phyloP scores from a whole-genome alignment of 2,888 invertebrate species.

The Abrostola tripartita region DNA sequence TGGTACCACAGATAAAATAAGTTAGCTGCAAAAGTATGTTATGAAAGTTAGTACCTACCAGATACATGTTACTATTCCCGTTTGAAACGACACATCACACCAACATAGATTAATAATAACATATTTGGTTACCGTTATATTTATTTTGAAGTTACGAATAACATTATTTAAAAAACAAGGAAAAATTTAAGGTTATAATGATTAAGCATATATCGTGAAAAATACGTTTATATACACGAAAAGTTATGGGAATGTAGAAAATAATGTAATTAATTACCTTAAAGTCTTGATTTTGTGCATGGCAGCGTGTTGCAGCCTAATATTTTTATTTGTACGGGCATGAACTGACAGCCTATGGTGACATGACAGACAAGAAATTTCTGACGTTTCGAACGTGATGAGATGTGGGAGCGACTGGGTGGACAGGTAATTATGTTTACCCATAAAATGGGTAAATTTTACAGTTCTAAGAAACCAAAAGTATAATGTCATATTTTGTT shows the following conservation, averaged over 20 bases:
- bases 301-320: slow-evolving; percentile 81
- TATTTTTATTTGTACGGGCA: slow-evolving; percentile 83
- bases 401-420: slow-evolving; percentile 24
- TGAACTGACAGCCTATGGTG: slow-evolving; percentile 81
- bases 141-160: slow-evolving; percentile 22
- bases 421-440: slow-evolving; percentile 24
- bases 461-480: not conserved
- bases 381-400: slow-evolving; percentile 60
- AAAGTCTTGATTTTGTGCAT: slow-evolving; percentile 86
- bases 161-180: slow-evolving; percentile 49
- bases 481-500: too few relatives aligned
- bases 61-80: not conserved
- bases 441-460: slow-evolving; percentile 10
- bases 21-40: too few relatives aligned
- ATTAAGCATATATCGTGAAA: slow-evolving; percentile 65
- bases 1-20: slow-evolving; percentile 14
- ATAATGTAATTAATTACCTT: slow-evolving; percentile 70
- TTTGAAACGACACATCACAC: not conserved
- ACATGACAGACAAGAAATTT: slow-evolving; percentile 77
- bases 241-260: slow-evolving; percentile 15
- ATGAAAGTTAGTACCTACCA: too few relatives aligned
- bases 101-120: slow-evolving; percentile 4
- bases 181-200: slow-evolving; percentile 75
- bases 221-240: slow-evolving; percentile 12
- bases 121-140: slow-evolving; percentile 14